These are phyloP conservation scores for Emys orbicularis DNA, from an alignment of 2,797 vertebrate species.

Conservation along the genomic window DNA sequence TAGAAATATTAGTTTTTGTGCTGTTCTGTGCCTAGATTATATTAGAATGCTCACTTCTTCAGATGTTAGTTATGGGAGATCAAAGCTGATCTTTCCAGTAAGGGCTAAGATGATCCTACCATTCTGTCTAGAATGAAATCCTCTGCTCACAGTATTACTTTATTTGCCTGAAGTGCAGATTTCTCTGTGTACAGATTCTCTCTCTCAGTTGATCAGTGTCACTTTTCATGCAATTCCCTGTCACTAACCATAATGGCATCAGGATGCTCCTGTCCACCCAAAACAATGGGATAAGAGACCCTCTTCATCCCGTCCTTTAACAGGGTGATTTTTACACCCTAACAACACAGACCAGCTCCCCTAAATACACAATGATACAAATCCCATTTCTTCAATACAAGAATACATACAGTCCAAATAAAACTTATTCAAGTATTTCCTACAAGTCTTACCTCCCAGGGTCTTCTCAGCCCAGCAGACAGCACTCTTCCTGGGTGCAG, in stretches of 20 bases:
- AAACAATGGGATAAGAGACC: not conserved
- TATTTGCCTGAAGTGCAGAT: not conserved
- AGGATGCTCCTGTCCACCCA: not conserved
- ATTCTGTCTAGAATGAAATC: too few relatives aligned
- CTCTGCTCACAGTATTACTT: not conserved
- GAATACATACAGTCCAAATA: not conserved
- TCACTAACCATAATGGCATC: not conserved
- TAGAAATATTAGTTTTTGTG: conserved; percentile 68
- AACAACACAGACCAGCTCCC: not conserved
- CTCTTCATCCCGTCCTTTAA: not conserved
- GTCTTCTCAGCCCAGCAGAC: not conserved
- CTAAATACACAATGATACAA: not conserved
- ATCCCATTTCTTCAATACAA: not conserved
- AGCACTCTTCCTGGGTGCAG: not conserved
- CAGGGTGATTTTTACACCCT: not conserved
- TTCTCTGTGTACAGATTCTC: not conserved
- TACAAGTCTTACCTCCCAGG: not conserved
- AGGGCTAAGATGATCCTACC: conserved; percentile 1
- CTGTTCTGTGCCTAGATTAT: conserved; percentile 53
- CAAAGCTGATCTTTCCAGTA: conserved; percentile 37
- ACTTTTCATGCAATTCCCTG: not conserved
- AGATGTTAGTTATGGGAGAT: conserved; percentile 29
- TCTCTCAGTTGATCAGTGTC: rapidly evolving
- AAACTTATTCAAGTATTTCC: not conserved
- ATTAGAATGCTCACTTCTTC: conserved; percentile 41